A percentile compares a stretch with the other conserved stretches of the same genome.
phyloP scores from a whole-genome alignment of 2,888 invertebrate species.

The Protophormia terraenovae region DNA sequence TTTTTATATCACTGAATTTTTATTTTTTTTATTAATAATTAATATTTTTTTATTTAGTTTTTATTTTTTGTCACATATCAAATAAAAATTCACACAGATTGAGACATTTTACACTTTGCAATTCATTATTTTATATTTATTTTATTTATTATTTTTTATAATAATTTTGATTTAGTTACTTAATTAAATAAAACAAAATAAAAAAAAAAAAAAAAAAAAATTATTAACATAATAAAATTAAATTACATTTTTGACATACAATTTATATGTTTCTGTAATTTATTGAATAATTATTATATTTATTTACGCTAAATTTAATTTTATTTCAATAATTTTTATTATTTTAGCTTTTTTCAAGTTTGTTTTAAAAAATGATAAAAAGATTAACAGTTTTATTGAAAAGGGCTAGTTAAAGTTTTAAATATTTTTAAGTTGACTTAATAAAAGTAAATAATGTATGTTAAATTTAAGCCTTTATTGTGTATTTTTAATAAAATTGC shows the following conservation, averaged over 20 bases:
- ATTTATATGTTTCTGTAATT: background rate
- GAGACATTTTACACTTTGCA: conserved; percentile 47
- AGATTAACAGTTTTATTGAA: too few relatives aligned
- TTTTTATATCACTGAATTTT: conserved; percentile 47
- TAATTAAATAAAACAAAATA: background rate
- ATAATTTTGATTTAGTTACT: conserved; percentile 17
- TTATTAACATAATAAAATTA: background rate
- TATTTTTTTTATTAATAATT: background rate
- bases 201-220: background rate
- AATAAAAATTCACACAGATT: conserved; percentile 61
- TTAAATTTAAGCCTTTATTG: too few relatives aligned
- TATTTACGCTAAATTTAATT: background rate
- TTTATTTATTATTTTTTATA: conserved; percentile 3
- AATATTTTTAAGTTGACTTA: too few relatives aligned
- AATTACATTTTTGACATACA: background rate
- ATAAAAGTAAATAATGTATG: too few relatives aligned
- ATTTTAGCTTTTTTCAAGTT: background rate
- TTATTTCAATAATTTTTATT: background rate
- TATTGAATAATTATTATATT: background rate
- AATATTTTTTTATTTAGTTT: conserved; percentile 2
- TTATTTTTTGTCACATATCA: conserved; percentile 45
- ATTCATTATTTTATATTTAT: conserved; percentile 15
- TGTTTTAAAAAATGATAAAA: background rate
- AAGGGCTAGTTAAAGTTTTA: too few relatives aligned
- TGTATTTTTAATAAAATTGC: too few relatives aligned